Evolutionary conservation across 2,888 invertebrate genomes (phyloP).

Genomic region (Timema podura): DNA sequence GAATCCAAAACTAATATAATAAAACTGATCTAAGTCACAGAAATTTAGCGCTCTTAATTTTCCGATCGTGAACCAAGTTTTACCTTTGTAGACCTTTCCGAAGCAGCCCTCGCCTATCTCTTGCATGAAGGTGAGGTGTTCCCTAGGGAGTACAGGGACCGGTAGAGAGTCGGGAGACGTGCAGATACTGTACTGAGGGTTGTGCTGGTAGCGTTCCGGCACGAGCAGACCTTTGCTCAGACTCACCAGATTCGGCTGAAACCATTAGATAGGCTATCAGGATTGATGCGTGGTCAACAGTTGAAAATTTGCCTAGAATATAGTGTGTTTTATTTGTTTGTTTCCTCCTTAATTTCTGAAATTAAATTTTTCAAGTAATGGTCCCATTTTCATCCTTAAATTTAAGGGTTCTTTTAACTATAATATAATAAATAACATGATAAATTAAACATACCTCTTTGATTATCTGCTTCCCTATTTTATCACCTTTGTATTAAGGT

Average conservation of each 20-base stretch:
- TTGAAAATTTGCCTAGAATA: neutral
- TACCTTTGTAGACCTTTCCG: conserved; percentile 85
- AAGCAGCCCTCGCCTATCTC: conserved; percentile 86
- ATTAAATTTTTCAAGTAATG: neutral
- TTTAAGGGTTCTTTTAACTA: neutral
- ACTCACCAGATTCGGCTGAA: conserved; percentile 56
- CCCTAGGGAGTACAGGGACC: conserved; percentile 52
- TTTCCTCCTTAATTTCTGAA: neutral
- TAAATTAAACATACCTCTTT: too few relatives aligned
- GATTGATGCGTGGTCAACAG: too few relatives aligned
- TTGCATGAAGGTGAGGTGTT: conserved; percentile 64
- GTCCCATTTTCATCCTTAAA: neutral
- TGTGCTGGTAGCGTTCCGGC: conserved; percentile 69
- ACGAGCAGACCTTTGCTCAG: conserved; percentile 56
- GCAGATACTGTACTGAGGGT: conserved; percentile 65
- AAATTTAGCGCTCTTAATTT: too few relatives aligned
- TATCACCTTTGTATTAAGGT: too few relatives aligned
- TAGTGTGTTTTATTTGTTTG: neutral
- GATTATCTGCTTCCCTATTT: too few relatives aligned
- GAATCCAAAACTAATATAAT: too few relatives aligned
- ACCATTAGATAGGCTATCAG: too few relatives aligned
- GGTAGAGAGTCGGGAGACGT: conserved; percentile 44
- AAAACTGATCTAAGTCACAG: too few relatives aligned
- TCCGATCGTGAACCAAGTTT: conserved; percentile 23
- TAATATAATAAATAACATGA: neutral